Evolutionary conservation across 2,113 vertebrate genomes (phyloP).

Genomic region (Lagopus leucura): DNA sequence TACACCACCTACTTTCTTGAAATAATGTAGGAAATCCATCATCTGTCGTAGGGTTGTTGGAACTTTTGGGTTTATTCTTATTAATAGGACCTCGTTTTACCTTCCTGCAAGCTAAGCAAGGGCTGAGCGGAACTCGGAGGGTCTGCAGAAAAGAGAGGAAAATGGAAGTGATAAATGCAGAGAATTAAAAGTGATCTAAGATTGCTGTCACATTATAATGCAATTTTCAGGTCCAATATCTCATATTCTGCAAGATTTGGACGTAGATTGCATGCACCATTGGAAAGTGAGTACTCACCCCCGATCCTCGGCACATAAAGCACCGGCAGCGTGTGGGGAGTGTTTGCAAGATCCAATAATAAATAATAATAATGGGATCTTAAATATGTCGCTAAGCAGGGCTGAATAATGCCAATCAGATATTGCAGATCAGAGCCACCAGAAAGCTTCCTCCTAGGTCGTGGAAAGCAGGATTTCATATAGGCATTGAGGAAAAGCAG

Average conservation of each 20-base stretch:
- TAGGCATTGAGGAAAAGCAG: background rate
- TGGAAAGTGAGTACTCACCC: background rate
- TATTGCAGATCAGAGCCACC: background rate
- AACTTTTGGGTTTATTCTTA: background rate
- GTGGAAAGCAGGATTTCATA: background rate
- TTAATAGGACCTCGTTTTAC: background rate
- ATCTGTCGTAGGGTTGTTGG: background rate
- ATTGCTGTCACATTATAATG: background rate
- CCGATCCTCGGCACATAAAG: background rate
- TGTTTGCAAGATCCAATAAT: background rate
- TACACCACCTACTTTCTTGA: background rate
- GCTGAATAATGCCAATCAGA: background rate
- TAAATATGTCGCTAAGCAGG: background rate
- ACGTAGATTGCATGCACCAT: accelerated
- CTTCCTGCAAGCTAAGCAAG: background rate
- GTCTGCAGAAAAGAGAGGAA: background rate
- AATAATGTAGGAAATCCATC: background rate
- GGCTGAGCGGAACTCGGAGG: background rate
- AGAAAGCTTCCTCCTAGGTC: accelerated
- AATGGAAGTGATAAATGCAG: background rate
- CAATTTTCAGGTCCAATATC: background rate
- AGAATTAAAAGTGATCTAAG: conserved; percentile 43
- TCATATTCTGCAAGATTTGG: background rate
- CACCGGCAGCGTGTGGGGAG: background rate
- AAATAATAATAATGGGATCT: conserved; percentile 41